Evolutionary conservation across 2,113 vertebrate species (phyloP).

Genomic region (Sardina pilchardus): DNA sequence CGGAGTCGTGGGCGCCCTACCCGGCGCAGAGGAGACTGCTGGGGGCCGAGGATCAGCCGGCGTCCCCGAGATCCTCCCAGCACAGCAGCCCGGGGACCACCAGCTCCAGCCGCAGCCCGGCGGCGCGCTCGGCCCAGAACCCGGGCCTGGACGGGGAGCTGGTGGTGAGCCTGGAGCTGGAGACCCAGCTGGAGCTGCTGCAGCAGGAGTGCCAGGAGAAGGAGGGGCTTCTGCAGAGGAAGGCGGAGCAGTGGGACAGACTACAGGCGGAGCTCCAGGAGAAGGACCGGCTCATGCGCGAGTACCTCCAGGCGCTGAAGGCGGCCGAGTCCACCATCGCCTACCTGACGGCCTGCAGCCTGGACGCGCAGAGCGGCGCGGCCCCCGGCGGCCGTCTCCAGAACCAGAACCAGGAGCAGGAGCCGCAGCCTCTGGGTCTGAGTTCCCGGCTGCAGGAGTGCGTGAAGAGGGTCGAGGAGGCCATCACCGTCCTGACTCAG

Average conservation of each 20-base stretch:
- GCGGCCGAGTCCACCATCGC: conserved; percentile 74
- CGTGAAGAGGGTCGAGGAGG: conserved; percentile 58
- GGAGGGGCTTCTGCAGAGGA: conserved; percentile 61
- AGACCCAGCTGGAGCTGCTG: conserved; percentile 71
- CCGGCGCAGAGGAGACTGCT: neutral
- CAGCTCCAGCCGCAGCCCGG: neutral
- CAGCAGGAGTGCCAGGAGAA: conserved; percentile 76
- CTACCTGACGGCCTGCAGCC: conserved; percentile 73
- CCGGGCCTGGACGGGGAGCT: neutral
- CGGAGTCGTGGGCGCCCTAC: neutral
- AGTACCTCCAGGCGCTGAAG: conserved; percentile 64
- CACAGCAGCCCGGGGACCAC: conserved; percentile 43
- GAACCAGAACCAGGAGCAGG: conserved; percentile 57
- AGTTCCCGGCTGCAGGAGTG: conserved; percentile 62
- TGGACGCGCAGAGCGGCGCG: conserved; percentile 63
- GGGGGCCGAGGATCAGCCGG: conserved; percentile 34
- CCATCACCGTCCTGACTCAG: conserved; percentile 39
- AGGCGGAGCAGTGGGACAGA: conserved; percentile 61
- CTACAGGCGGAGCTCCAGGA: conserved; percentile 64
- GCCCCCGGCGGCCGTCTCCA: conserved; percentile 49
- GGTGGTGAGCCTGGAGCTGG: conserved; percentile 42
- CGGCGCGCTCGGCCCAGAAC: neutral
- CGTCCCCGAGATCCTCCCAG: conserved; percentile 29
- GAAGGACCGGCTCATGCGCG: conserved; percentile 60
- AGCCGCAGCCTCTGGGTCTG: conserved; percentile 59